Evolutionary conservation across 2,113 vertebrate genomes (phyloP), one percentile per base, ranked within the genome.

Genomic region (Poicephalus gulielmi): DNA sequence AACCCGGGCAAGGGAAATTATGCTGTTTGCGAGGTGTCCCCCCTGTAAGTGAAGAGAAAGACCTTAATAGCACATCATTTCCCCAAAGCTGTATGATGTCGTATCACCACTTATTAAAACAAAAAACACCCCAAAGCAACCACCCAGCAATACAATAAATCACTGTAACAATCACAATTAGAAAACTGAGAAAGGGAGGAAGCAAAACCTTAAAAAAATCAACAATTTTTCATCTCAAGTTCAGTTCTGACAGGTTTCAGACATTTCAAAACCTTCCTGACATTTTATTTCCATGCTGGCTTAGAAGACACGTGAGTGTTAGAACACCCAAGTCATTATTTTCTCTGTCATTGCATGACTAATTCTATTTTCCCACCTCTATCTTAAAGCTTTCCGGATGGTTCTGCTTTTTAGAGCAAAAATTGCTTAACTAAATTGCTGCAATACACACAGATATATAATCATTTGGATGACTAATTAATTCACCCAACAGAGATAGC

Each of bases 271-370:
- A 86, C 18, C 28, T 69, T 66, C 22, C 25, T 47, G 47, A 80
- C 14, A 9, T 6, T 22, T 11, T 64, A 50, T 63, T 78, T 79
- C 8, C 27, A 44, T 17, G 14, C 12, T 73, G 59, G 68, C 16
- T 66, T 80, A 31, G 57, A 82, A 76, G n/a, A 93, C 0, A 7
- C 0, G 0, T 7, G 11, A 66, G 24, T 47, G 14, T 17, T 52
- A 83, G 27, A n/a, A 57, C 27, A 57, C 1, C 1, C 11, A 87
- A 60, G 11, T 44, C 23, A 63, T 75, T 64, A 33, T 75, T 43
- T 86, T 85, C 19, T 71, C 33, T 55, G 22, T 69, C 33, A 64
- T 37, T 4, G 50, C 55, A 15, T 22, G 11, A 75, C 35, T 64
- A 37, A 49, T 76, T 75, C 27, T 57, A 6, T 66, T 67, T 88